Base-by-base conservation (phyloP, 2,888 invertebrate species). In the Ecliptopera silaceata region DNA sequence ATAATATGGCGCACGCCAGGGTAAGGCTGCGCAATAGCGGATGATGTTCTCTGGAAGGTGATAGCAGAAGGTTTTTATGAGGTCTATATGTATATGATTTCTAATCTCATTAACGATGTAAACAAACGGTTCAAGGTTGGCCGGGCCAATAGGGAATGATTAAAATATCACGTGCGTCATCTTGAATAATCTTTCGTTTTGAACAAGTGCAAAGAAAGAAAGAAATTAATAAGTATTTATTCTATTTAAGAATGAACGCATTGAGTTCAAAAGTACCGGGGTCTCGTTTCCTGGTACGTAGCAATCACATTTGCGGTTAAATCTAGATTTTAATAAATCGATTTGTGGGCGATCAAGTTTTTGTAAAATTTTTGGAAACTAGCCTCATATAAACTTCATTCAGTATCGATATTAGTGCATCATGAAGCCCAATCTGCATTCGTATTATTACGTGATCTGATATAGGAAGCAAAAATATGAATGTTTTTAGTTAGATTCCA, bases 271-370 rank as follows among this genome's bases (percentile, higher is more conserved):
- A 39, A n/a, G 39, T 18, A 17, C 4, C 18, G 18, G 39, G 39
- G 18, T 39, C 18, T 39, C 39, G 39, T 39, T 39, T 39, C 39
- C 36, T 4, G 39, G 18, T n/a, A 39, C 39, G 18, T 39, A 39
- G 18, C 18, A 18, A 39, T 4, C 11, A 11, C 39, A 18, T 1
- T 39, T 18, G 11, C 1, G 18, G 20, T 39, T 39, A 11, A 39
- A n/a, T 17, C 36, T 15, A 34, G 32, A 12, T 4, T n/a, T 12
- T 3, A 34, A 34, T 5, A 34, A 34, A 5, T 34, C 32, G 32
- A 34, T 34, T 34, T 34, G n/a, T 12, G 32, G 32, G 0, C 12
- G n/a, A 4, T 12, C 32, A 11, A 34, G 12, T 0, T 2, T 12
- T 4, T 34, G n/a, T 4, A 34, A 3, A 20, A 20, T 20, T 20